These are phyloP conservation scores for Iselma pallidipennis DNA, from an alignment of 2,888 invertebrate species.

Conservation along the genomic window DNA sequence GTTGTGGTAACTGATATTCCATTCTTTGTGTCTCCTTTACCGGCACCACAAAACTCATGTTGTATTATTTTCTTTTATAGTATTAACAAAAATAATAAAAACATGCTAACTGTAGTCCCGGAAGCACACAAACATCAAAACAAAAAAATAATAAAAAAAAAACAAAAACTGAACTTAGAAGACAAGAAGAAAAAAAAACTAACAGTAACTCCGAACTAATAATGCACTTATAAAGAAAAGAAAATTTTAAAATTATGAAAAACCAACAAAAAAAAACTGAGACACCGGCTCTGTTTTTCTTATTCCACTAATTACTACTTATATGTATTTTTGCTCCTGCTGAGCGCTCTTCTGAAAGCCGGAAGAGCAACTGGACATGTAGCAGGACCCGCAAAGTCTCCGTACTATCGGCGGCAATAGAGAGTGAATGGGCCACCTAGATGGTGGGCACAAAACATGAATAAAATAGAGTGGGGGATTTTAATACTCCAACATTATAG, in stretches of 20 bases:
- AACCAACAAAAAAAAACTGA: not conserved
- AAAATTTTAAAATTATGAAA: not conserved
- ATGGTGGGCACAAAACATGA: conserved; percentile 15
- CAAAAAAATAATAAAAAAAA: conserved; percentile 34
- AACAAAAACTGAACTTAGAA: not conserved
- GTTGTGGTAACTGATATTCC: conserved; percentile 61
- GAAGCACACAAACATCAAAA: conserved; percentile 37
- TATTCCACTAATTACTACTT: conserved; percentile 6
- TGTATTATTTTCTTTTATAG: conserved; percentile 7
- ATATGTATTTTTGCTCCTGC: conserved; percentile 1
- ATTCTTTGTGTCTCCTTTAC: conserved; percentile 51
- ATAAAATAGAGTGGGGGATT: conserved; percentile 29
- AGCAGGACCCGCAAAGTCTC: conserved; percentile 39
- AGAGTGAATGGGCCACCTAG: conserved; percentile 47
- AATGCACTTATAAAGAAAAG: not conserved
- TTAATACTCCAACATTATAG: not conserved
- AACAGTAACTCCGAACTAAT: not conserved
- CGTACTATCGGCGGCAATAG: conserved; percentile 17
- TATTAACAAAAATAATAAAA: conserved; percentile 14
- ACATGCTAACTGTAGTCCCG: conserved; percentile 52
- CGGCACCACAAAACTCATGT: conserved; percentile 58
- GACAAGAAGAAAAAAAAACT: not conserved
- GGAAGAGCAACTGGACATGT: conserved; percentile 54
- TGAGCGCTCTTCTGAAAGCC: conserved; percentile 43
- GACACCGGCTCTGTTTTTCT: conserved; percentile 6